Percentiles rank a stretch among this genome's conserved stretches.
Evolutionary conservation across 2,113 vertebrate genomes (phyloP).

Genomic region (Euleptes europaea): DNA sequence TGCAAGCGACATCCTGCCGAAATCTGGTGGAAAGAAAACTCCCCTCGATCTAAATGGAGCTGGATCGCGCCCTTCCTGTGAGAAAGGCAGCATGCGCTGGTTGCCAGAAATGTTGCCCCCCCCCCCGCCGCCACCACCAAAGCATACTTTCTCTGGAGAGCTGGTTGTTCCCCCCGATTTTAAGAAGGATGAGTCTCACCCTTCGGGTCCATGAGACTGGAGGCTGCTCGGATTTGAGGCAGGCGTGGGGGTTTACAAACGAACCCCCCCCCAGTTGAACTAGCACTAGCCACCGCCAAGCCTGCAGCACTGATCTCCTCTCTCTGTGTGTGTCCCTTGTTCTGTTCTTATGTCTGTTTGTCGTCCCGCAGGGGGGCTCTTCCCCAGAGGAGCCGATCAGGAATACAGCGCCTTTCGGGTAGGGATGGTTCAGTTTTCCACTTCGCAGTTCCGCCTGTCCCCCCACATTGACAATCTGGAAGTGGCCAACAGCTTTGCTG

Average conservation of each 20-base stretch:
- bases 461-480: slow-evolving; percentile 99
- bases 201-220: background rate
- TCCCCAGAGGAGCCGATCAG: slow-evolving; percentile 96
- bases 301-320: slow-evolving; percentile 1
- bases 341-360: slow-evolving; percentile 44
- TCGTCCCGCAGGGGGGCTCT: slow-evolving; percentile 89
- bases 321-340: background rate
- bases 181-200: background rate
- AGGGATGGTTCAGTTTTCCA: slow-evolving; percentile 96
- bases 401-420: slow-evolving; percentile 99
- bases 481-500: slow-evolving; percentile 98
- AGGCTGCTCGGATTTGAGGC: background rate
- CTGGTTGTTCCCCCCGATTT: background rate
- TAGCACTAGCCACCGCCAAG: background rate
- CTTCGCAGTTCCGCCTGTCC: slow-evolving; percentile 93
- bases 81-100: background rate
- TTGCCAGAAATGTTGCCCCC: background rate
- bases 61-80: background rate
- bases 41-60: background rate
- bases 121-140: background rate
- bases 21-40: background rate
- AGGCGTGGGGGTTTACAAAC: background rate
- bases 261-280: background rate
- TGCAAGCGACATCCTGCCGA: background rate
- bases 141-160: background rate